phyloP scores from a whole-genome alignment of 2,888 invertebrate genomes.

The Encarsia formosa region DNA sequence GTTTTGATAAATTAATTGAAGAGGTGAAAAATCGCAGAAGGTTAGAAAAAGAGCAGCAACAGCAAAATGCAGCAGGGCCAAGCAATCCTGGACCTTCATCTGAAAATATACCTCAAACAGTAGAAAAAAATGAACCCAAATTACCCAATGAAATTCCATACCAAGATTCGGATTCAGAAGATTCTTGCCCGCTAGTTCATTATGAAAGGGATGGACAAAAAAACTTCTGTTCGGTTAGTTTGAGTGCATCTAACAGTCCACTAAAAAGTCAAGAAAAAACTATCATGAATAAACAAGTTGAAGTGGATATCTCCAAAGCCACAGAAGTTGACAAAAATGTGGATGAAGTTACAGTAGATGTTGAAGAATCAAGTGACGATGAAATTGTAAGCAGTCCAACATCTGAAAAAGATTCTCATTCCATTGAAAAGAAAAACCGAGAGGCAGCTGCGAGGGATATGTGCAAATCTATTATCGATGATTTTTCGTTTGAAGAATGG shows the following conservation, averaged over 20 bases:
- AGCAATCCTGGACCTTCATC: not conserved
- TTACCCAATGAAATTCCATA: constrained; percentile 22
- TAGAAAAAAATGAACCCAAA: constrained; percentile 10
- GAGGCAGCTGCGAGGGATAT: constrained; percentile 14
- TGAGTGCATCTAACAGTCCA: constrained; percentile 13
- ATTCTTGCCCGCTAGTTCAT: constrained; percentile 36
- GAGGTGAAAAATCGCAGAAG: constrained; percentile 39
- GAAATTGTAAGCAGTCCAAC: constrained; percentile 16
- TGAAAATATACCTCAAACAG: not conserved
- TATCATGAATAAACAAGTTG: not conserved
- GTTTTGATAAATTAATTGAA: constrained; percentile 45
- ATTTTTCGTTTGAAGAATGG: constrained; percentile 30
- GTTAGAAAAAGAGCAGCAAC: constrained; percentile 5
- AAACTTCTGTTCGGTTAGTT: constrained; percentile 29
- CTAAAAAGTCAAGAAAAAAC: constrained; percentile 6
- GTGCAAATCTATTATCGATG: constrained; percentile 29
- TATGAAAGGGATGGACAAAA: constrained; percentile 35
- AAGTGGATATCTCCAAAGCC: not conserved
- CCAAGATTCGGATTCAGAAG: constrained; percentile 33
- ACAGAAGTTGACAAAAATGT: not conserved
- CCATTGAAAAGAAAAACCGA: constrained; percentile 1
- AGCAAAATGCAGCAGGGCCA: not conserved
- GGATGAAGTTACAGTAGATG: not conserved
- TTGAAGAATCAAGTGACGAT: constrained; percentile 18
- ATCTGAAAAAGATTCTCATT: constrained; percentile 7